Percentiles rank a stretch among this genome's conserved stretches.
phyloP scores from a whole-genome alignment of 2,888 invertebrate species.

The Orchesellides sinensis region DNA sequence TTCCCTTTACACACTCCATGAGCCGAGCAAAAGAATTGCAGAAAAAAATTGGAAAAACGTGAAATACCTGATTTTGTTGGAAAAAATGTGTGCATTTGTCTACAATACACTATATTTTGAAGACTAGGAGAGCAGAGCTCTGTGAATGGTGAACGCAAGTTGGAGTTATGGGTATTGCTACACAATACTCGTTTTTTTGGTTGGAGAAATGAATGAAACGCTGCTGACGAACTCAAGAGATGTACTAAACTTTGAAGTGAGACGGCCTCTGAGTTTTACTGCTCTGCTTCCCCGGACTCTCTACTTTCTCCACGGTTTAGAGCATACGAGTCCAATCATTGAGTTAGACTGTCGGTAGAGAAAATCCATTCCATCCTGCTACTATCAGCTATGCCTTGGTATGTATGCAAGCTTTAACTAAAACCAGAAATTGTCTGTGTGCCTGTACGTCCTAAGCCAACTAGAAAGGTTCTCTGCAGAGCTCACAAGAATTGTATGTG shows the following conservation, averaged over 20 bases:
- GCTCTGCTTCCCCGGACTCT: constrained; percentile 13
- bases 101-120: too few relatives aligned
- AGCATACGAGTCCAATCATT: background rate
- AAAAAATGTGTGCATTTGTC: constrained; percentile 22
- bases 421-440: too few relatives aligned
- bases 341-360: too few relatives aligned
- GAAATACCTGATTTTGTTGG: background rate
- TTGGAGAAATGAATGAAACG: constrained; percentile 39
- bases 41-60: background rate
- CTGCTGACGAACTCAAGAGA: constrained; percentile 46
- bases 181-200: constrained; percentile 18
- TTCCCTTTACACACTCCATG: background rate
- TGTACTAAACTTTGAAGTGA: constrained; percentile 41
- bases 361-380: constrained; percentile 29
- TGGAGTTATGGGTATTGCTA: constrained; percentile 46
- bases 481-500: too few relatives aligned
- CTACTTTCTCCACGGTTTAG: background rate
- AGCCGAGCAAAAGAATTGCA: background rate
- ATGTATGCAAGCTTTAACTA: constrained; percentile 13
- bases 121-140: constrained; percentile 10
- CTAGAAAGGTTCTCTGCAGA: too few relatives aligned
- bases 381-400: constrained; percentile 37
- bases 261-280: constrained; percentile 42
- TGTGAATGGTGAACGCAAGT: constrained; percentile 8
- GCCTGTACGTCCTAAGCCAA: too few relatives aligned